phyloP scores from a whole-genome alignment of 1,140 invertebrate species.

The Platyscapa corneri region DNA sequence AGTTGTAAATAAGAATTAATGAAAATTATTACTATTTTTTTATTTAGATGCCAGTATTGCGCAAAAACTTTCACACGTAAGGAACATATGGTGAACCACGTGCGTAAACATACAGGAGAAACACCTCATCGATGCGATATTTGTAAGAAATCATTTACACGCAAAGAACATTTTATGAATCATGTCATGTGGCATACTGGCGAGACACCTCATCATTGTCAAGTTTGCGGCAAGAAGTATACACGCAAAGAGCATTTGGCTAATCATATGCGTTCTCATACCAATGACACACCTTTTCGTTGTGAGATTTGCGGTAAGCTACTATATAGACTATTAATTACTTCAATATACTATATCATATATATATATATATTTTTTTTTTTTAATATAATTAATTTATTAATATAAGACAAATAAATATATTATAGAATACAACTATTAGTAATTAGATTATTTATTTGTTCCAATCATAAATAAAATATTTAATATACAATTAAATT shows the following conservation, averaged over 20 bases:
- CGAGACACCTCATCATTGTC: slow-evolving; percentile 84
- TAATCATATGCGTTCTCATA: slow-evolving; percentile 86
- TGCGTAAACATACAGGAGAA: slow-evolving; percentile 83
- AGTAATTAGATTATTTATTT: not conserved
- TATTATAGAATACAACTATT: not conserved
- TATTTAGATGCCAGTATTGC: slow-evolving; percentile 77
- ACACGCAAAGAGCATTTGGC: slow-evolving; percentile 85
- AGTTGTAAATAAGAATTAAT: not conserved
- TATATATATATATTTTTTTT: too few relatives aligned
- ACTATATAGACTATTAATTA: too few relatives aligned
- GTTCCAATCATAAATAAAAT: not conserved
- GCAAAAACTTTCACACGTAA: slow-evolving; percentile 83
- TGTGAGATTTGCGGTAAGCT: slow-evolving; percentile 86
- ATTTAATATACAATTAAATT: too few relatives aligned
- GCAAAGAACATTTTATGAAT: slow-evolving; percentile 82
- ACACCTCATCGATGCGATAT: slow-evolving; percentile 84
- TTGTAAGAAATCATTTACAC: slow-evolving; percentile 80
- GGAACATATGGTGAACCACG: slow-evolving; percentile 80
- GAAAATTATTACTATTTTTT: not conserved
- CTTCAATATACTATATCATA: too few relatives aligned
- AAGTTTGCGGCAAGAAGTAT: slow-evolving; percentile 85
- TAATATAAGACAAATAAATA: too few relatives aligned
- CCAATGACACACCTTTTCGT: slow-evolving; percentile 86
- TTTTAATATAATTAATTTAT: too few relatives aligned
- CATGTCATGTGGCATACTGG: slow-evolving; percentile 81